Base-by-base conservation (phyloP, 2,888 invertebrate species). In the Maniola hyperantus region DNA sequence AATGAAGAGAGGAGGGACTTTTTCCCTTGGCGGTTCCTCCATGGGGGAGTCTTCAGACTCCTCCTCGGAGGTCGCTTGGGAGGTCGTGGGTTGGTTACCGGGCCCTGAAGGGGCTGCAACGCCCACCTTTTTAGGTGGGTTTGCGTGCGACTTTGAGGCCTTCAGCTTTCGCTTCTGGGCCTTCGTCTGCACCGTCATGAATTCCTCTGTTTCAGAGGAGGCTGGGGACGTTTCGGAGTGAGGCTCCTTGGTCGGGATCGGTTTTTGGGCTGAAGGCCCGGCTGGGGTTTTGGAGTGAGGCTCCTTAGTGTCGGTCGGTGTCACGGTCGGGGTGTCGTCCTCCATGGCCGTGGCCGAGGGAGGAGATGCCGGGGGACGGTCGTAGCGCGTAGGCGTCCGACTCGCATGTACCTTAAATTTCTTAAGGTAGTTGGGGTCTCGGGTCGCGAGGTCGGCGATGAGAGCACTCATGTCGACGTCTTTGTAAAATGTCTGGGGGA, bases 111-210 rank as follows among this genome's bases (percentile, higher is more conserved):
- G 5, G 44, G n/a, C 44, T 13, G 13, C 44, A 5, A 44, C 2
- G 0, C 13, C 44, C 4, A 44, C 44, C 44, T 44, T 44, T n/a
- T 44, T 44, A 5, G 44, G 20, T 10, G 11, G 51, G 51, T 51
- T 20, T n/a, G 8, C 51, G 10, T 5, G 6, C 26, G 51, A 44
- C 5, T 44, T 20, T 0, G 51, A 11, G 8, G 51, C 51, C 51
- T 51, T 51, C 11, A 26, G 51, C 51, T 51, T 51, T 20, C 51
- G 51, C 51, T 51, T 51, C 10, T 26, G 51, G 51, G 10, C 20
- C 11, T 13, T 18, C 8, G 51, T 26, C 10, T 51, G 8, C 0
- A 51, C 51, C 2, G 10, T 20, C 2, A 4, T 11, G 10, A 26
- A 51, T 2, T 13, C 26, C 0, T 51, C 51, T 4, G 20, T 6